Evolutionary conservation across 1,140 invertebrate genomes (phyloP), one percentile per base, ranked within the genome.

Genomic region (Drosophila fuyamai): DNA sequence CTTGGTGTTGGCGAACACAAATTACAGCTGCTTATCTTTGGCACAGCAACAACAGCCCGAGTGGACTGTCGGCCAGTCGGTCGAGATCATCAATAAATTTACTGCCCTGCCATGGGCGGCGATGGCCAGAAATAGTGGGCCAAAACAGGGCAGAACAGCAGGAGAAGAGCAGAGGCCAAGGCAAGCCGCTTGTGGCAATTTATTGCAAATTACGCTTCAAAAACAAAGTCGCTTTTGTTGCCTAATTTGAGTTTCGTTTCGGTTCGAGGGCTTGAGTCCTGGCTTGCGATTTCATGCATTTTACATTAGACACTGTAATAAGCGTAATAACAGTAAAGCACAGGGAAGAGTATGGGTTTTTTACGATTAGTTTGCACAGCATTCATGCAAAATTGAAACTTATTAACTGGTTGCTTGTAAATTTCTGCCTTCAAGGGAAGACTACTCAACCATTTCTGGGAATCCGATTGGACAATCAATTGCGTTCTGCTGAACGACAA

Each of bases 81-180:
- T 82, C 71, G 83, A 88, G 83, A 89, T 89, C 84, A 89, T 89
- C 84, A 89, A 89, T 89, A 89, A 89, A 89, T 89, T 89, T 81
- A 78, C 73, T 89, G 53, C 41, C 65, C 65, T 41, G 67, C 65
- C 43, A 58, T 36, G 61, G 66, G 72, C 62, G 61, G 62, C 78
- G 51, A 63, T 68, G 78, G 71, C 71, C 80, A 80, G 81, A 80
- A 88, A 79, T 76, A 76, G 59, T 84, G 73, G 76, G 43, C 60
- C 54, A 66, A 44, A 47, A 16, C 36, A 29, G 57, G 36, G 9
- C 54, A 58, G 53, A 59, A n/a, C 29, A 27, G 51, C 16, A 38
- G 36, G 9, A 12, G 16, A 56, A 62, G 50, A 18, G 54, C 68
- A 47, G 38, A 67, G 23, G 61, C 59, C 47, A 44, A 16, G 60